Base-by-base conservation (phyloP, 2,113 vertebrate species). In the Zosterops borbonicus region DNA sequence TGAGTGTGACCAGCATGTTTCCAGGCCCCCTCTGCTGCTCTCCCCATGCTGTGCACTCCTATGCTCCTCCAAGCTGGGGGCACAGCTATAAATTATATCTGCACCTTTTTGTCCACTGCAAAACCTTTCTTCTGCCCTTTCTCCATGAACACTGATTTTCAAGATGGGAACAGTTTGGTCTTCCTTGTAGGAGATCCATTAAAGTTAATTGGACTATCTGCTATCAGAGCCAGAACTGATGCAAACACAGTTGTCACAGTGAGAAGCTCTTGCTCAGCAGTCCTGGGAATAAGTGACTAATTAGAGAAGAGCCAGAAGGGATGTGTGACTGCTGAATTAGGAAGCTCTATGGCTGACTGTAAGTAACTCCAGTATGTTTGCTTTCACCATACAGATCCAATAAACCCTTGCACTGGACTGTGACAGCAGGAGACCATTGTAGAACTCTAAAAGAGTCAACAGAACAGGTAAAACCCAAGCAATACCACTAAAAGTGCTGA, bases 191-290 rank as follows among this genome's bases (percentile, higher is more conserved):
- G 78, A 87, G 70, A 62, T 79, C 67, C n/a, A 67, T 69, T 85
- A 53, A 83, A 93, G 67, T 83, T 90, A 92, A 90, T 81, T 83
- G 76, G 76, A 52, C 73, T 88, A 14, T 65, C 59, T 83, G 55
- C 55, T 58, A 8, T 75, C 55, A 71, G 93, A 87, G 80, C 50
- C 64, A 89, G 67, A 92, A 49, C 58, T 80, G 90, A 65, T 33
- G 82, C 37, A 85, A 85, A 64, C 55, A 28, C 18, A 58, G 81
- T 53, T 76, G 73, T 73, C 2, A 7, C 63, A 18, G 67, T 13
- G 47, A 47, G 53, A 80, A 96, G 47, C 23, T 83, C 78, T 85
- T 85, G 87, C 87, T 95, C 82, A 90, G 93, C 94, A 90, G 82
- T 70, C 50, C 55, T 87, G 87, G 75, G 84, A 92, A 74, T 52